These are phyloP conservation scores for Pachyuromys duprasi DNA, from an alignment of 2,797 vertebrate species.

Conservation along the genomic window DNA sequence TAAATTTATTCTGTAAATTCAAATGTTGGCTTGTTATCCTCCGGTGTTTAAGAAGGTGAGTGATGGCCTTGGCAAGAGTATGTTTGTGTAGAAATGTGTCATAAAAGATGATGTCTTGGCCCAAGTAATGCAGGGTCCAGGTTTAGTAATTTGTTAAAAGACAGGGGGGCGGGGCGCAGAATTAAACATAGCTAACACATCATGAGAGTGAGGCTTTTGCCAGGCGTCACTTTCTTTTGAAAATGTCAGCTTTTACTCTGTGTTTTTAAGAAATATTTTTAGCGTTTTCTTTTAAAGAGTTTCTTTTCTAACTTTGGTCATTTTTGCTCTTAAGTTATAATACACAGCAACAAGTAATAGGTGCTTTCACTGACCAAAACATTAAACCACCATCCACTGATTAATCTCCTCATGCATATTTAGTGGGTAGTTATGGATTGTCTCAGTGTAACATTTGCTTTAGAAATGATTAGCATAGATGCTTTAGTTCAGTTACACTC, in stretches of 20 bases:
- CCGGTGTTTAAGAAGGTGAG: conserved; percentile 87
- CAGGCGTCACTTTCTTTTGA: conserved; percentile 88
- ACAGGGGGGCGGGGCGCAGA: conserved; percentile 58
- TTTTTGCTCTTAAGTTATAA: conserved; percentile 81
- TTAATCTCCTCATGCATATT: neutral
- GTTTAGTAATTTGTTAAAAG: conserved; percentile 87
- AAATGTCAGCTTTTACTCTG: conserved; percentile 83
- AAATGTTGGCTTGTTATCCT: conserved; percentile 85
- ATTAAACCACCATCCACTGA: conserved; percentile 70
- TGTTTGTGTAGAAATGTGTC: conserved; percentile 89
- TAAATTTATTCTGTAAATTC: conserved; percentile 84
- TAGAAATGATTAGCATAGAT: neutral
- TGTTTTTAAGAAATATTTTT: conserved; percentile 87
- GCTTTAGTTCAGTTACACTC: neutral
- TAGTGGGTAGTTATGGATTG: neutral
- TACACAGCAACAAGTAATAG: conserved; percentile 68
- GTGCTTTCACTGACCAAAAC: conserved; percentile 77
- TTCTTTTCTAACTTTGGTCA: conserved; percentile 82
- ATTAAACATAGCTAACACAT: conserved; percentile 87
- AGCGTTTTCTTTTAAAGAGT: conserved; percentile 85
- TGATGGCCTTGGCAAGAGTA: conserved; percentile 86
- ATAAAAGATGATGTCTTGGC: conserved; percentile 87
- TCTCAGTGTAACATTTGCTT: neutral
- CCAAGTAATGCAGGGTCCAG: conserved; percentile 84
- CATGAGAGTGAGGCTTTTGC: conserved; percentile 83